A percentile compares a stretch with the other conserved stretches of the same genome.
Evolutionary conservation across 2,113 vertebrate species (phyloP).

Genomic region (Sapayoa aenigma): DNA sequence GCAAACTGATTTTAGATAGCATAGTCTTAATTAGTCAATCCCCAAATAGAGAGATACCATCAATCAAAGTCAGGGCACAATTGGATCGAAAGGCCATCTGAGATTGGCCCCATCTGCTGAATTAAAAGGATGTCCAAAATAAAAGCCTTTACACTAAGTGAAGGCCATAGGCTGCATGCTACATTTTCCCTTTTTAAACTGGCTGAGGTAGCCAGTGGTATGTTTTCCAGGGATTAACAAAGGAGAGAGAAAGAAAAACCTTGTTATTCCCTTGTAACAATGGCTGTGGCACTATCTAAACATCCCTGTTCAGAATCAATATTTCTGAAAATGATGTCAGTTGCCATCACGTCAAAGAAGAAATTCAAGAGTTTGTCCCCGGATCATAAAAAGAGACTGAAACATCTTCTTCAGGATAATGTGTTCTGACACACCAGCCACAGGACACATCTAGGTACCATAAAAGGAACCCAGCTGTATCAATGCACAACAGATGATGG

Average conservation of each 20-base stretch:
- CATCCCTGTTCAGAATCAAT: background rate
- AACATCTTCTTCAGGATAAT: background rate
- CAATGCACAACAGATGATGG: background rate
- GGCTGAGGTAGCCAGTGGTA: background rate
- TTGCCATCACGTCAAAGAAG: background rate
- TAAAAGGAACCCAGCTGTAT: background rate
- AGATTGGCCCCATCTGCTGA: background rate
- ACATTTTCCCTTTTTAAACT: background rate
- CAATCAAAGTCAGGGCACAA: slow-evolving; percentile 34
- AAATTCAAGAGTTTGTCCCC: background rate
- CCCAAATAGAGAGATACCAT: slow-evolving; percentile 23
- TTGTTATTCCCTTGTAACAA: background rate
- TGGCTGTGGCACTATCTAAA: background rate
- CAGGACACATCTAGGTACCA: background rate
- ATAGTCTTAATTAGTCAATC: slow-evolving; percentile 43
- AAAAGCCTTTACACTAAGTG: background rate
- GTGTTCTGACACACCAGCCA: background rate
- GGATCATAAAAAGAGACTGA: background rate
- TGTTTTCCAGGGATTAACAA: background rate
- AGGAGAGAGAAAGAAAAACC: background rate
- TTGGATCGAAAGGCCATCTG: background rate
- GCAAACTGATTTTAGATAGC: slow-evolving; percentile 24
- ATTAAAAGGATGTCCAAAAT: background rate
- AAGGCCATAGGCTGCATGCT: background rate
- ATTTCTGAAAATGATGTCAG: background rate